A percentile compares a stretch with the other conserved stretches of the same genome.
Evolutionary conservation across 2,113 vertebrate genomes (phyloP).

Genomic region (Jacana jacana): DNA sequence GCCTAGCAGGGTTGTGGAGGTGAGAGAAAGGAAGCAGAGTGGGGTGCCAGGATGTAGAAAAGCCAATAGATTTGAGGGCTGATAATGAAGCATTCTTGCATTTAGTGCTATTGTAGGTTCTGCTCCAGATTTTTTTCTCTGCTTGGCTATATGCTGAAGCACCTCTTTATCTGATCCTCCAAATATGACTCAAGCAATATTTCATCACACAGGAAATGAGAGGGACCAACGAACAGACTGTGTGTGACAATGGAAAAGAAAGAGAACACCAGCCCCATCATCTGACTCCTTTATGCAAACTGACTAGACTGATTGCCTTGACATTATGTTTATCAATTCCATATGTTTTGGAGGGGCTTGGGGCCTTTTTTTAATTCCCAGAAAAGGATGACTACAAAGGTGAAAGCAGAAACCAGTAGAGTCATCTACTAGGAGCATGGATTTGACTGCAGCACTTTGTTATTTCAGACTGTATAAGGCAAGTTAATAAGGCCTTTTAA

Average conservation of each 20-base stretch:
- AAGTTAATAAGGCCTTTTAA: background rate
- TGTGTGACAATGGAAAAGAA: conserved; percentile 15
- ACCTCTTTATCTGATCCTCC: background rate
- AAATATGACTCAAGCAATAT: background rate
- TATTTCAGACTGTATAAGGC: background rate
- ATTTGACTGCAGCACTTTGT: background rate
- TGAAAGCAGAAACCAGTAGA: background rate
- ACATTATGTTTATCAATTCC: conserved; percentile 18
- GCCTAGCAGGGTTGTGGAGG: background rate
- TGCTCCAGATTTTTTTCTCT: background rate
- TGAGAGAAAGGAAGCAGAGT: background rate
- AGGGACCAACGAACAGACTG: background rate
- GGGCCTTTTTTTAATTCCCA: background rate
- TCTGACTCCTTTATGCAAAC: background rate
- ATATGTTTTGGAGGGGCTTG: background rate
- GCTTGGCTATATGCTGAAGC: background rate
- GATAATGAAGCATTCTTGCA: background rate
- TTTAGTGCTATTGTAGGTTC: background rate
- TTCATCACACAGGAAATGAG: background rate
- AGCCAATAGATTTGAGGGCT: background rate
- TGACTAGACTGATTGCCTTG: background rate
- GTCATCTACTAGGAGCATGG: background rate
- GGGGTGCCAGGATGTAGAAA: background rate
- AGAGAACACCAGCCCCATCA: background rate
- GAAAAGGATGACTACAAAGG: conserved; percentile 15